Conservation (phyloP, 2,113 vertebrate species). For the Vidua macroura region DNA sequence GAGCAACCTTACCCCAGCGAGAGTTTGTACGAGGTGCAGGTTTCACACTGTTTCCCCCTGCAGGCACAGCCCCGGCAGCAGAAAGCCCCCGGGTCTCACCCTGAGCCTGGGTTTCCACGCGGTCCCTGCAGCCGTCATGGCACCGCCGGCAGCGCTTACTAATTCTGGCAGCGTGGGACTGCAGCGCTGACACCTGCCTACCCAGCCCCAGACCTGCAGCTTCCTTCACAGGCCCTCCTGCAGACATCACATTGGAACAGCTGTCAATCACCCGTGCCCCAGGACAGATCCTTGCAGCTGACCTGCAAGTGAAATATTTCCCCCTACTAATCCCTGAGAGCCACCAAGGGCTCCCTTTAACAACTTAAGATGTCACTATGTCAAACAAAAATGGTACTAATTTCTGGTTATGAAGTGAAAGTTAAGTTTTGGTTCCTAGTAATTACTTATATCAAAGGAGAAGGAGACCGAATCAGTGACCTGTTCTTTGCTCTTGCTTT, state of each 20-base stretch:
- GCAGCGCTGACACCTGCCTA: not conserved
- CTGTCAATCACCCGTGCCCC: not conserved
- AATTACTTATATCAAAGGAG: slow-evolving; percentile 31
- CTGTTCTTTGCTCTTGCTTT: not conserved
- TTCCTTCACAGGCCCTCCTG: not conserved
- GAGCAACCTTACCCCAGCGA: fast-evolving
- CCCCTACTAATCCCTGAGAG: not conserved
- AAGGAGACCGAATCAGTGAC: not conserved
- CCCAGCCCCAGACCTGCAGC: not conserved
- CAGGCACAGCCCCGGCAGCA: not conserved
- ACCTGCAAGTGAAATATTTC: not conserved
- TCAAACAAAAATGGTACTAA: slow-evolving; percentile 15
- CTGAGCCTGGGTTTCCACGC: not conserved
- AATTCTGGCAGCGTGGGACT: not conserved
- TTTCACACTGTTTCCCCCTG: fast-evolving
- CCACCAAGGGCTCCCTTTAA: not conserved
- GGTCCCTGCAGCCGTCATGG: not conserved
- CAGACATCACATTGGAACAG: not conserved
- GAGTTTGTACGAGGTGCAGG: fast-evolving
- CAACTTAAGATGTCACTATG: not conserved
- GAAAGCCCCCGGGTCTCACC: not conserved
- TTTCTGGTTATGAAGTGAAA: not conserved
- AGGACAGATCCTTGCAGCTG: not conserved
- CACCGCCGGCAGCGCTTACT: not conserved
- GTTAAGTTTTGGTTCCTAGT: not conserved